Conservation (phyloP, 2,888 invertebrate species). For the Scaptomyza flava region DNA sequence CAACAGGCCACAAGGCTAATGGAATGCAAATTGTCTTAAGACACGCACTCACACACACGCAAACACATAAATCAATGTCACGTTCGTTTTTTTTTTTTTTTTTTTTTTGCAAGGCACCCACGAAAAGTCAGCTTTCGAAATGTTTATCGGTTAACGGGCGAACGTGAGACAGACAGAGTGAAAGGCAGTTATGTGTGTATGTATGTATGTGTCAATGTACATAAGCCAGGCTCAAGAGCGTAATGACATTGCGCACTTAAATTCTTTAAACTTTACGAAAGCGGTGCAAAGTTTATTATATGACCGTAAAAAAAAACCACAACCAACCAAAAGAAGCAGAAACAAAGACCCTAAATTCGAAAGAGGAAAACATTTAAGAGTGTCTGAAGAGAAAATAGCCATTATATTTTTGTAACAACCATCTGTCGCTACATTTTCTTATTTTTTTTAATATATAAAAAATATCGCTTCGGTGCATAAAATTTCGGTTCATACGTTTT, state of each 20-base stretch:
- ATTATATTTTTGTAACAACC: too few species aligned
- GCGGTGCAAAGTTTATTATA: constrained; percentile 51
- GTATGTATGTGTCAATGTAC: background rate
- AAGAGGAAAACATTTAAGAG: too few species aligned
- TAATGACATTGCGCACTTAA: constrained; percentile 73
- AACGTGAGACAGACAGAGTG: constrained; percentile 33
- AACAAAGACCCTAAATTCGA: background rate
- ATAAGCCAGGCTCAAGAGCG: constrained; percentile 33
- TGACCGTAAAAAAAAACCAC: constrained; percentile 50
- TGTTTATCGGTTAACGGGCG: constrained; percentile 34
- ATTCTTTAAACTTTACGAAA: constrained; percentile 57
- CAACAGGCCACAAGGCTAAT: constrained; percentile 17
- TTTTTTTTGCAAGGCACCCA: constrained; percentile 21
- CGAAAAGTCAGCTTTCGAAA: constrained; percentile 35
- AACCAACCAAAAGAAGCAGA: constrained; percentile 6
- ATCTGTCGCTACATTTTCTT: too few species aligned
- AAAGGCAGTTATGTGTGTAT: background rate
- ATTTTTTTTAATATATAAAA: too few species aligned
- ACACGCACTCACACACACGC: constrained; percentile 12
- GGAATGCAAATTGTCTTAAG: constrained; percentile 37
- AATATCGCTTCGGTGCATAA: too few species aligned
- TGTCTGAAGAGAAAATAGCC: background rate
- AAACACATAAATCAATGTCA: constrained; percentile 61
- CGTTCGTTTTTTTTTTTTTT: background rate
- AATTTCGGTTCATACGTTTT: too few species aligned